A percentile compares a stretch with the other conserved stretches of the same genome.
phyloP scores from a whole-genome alignment of 2,113 vertebrate species.

The Tamias sibiricus region DNA sequence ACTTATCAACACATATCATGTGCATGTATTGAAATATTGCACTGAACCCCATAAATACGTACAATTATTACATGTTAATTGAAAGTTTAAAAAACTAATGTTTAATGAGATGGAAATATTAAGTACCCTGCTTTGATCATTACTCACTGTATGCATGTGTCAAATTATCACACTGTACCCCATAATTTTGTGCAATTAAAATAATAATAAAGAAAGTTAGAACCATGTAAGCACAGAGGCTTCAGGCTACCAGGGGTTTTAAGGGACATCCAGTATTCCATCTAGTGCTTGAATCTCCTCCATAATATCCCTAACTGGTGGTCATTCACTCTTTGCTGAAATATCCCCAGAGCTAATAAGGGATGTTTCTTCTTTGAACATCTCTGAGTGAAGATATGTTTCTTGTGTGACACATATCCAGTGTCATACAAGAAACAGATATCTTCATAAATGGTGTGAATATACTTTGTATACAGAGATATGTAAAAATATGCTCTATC shows the following conservation, averaged over 20 bases:
- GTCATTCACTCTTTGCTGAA: conserved; percentile 4
- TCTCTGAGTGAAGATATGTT: conserved; percentile 28
- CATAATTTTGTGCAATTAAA: neutral
- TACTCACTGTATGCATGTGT: neutral
- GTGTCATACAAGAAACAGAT: neutral
- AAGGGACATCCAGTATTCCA: neutral
- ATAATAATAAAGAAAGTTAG: neutral
- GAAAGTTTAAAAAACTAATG: neutral
- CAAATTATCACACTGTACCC: neutral
- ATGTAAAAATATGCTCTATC: too few species aligned
- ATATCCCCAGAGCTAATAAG: neutral
- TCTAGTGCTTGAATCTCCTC: neutral
- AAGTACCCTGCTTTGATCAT: neutral
- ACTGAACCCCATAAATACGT: neutral
- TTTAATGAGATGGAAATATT: neutral
- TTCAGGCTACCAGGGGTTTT: neutral
- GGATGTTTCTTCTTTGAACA: neutral
- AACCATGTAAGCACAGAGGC: neutral
- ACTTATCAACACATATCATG: neutral
- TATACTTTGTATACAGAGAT: too few species aligned
- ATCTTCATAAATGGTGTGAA: too few species aligned
- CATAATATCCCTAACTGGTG: neutral
- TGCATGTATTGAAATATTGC: neutral
- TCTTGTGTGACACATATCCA: too few species aligned
- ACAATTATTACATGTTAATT: neutral